Conservation (phyloP, 2,888 invertebrate species). For the Yponomeuta evonymella region DNA sequence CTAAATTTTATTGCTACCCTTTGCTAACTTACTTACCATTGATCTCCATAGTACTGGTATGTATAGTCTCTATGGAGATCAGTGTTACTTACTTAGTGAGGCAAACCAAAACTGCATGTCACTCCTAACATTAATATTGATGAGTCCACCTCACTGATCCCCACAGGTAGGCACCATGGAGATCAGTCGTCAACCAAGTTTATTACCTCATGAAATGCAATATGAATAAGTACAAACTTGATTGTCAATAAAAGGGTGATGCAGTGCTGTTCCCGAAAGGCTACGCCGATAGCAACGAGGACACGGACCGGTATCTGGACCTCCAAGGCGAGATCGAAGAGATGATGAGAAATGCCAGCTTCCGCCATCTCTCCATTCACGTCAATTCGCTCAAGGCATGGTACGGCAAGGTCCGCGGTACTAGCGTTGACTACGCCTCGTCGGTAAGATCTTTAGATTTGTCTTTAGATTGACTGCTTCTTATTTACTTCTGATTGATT, state of each 20-base stretch:
- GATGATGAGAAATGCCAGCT: constrained; percentile 52
- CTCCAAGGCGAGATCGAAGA: constrained; percentile 57
- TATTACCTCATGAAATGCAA: no score
- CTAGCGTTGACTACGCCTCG: constrained; percentile 61
- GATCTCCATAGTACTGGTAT: no score
- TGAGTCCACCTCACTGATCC: no score
- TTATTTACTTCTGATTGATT: no score
- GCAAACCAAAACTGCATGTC: no score
- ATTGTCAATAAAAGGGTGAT: constrained; percentile 45
- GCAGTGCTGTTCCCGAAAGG: constrained; percentile 60
- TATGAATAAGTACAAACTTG: constrained; percentile 4
- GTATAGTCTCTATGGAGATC: no score
- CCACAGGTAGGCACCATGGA: no score
- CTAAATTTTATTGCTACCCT: not conserved
- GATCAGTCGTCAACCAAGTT: no score
- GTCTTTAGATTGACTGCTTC: not conserved
- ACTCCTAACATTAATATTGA: no score
- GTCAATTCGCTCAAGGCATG: constrained; percentile 34
- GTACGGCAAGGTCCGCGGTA: constrained; percentile 52
- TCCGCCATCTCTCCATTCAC: constrained; percentile 23
- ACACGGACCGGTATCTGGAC: constrained; percentile 59
- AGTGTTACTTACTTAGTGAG: no score
- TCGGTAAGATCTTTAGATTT: constrained; percentile 35
- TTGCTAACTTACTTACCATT: no score
- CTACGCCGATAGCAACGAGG: constrained; percentile 37